Evolutionary conservation across 1,140 invertebrate genomes (phyloP), one percentile per base, ranked within the genome.

Genomic region (Micrasema minimum): DNA sequence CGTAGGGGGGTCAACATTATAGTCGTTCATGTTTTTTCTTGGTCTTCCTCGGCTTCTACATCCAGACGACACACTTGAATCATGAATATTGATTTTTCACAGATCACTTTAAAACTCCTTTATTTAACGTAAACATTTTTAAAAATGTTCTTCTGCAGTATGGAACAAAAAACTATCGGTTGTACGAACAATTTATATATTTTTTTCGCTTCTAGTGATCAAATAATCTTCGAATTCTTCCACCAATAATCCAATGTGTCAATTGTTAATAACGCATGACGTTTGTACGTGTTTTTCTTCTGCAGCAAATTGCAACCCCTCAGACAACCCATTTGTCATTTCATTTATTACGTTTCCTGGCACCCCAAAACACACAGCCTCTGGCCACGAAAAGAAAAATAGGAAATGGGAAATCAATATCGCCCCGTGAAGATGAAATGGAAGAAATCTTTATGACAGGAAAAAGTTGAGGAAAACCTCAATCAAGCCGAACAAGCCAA

Each of bases 311-410:
- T 57, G 66, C 65, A 38, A 16, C 6, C 65, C 35, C n/a, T 18
- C 45, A 38, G n/a, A 35, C 20, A 31, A 18, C 57, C 59, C 73
- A 75, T 75, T 75, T 75, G 69, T 75, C 73, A 75, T 71, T 55
- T 71, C 69, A 68, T 75, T 75, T 75, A 75, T 75, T 75, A 65
- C 73, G 57, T 66, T 69, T 75, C 69, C 73, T 69, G 69, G 18
- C 5, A 53, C 16, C 66, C 23, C 68, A 41, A 74, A 67, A 74
- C 53, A 71, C 59, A 71, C 72, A 71, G 69, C 72, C 68, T 46
- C 51, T 68, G 72, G 68, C 68, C 62, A 67, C 37, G 53, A 7
- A 31, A 31, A 31, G 26, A 7, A 31, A 31, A 7, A 31, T 31
- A 7, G 50, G 59, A 68, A 57, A 71, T 74, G 73, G 50, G 66